phyloP scores from a whole-genome alignment of 2,113 vertebrate genomes.

The Rynchops niger region DNA sequence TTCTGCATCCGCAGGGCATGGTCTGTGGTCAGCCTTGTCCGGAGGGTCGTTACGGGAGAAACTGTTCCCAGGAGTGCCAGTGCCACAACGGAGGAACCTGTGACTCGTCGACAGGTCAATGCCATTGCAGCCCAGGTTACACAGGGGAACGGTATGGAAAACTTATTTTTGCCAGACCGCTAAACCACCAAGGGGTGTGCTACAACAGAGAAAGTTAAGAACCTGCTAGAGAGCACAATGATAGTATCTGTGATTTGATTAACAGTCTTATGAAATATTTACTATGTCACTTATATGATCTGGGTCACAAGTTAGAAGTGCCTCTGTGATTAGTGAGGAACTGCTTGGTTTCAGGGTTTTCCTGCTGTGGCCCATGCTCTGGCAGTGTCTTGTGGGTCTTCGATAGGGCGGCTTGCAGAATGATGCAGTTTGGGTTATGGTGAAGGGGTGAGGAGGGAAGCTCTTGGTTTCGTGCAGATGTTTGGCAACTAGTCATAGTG shows the following conservation, averaged over 20 bases:
- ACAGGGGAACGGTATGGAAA: slow-evolving; percentile 87
- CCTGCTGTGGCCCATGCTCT: not conserved
- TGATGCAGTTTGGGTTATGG: not conserved
- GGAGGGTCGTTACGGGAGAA: slow-evolving; percentile 87
- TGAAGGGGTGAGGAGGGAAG: not conserved
- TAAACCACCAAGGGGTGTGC: not conserved
- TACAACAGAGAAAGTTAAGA: not conserved
- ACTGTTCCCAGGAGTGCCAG: slow-evolving; percentile 95
- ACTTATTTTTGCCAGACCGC: not conserved
- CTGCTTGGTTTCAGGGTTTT: not conserved
- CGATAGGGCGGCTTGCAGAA: not conserved
- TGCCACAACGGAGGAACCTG: slow-evolving; percentile 93
- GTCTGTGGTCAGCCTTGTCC: slow-evolving; percentile 98
- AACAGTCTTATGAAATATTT: not conserved
- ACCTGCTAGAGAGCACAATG: not conserved
- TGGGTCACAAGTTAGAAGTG: not conserved
- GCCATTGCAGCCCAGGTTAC: slow-evolving; percentile 89
- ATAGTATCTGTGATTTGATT: not conserved
- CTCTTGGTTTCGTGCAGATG: not conserved
- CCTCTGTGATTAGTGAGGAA: not conserved
- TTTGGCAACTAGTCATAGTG: not conserved
- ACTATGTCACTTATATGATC: not conserved
- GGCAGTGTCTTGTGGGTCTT: not conserved
- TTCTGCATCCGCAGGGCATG: slow-evolving; percentile 80
- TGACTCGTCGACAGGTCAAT: slow-evolving; percentile 81